Evolutionary conservation across 2,113 vertebrate species (phyloP).

Genomic region (Eptatretus burgeri): DNA sequence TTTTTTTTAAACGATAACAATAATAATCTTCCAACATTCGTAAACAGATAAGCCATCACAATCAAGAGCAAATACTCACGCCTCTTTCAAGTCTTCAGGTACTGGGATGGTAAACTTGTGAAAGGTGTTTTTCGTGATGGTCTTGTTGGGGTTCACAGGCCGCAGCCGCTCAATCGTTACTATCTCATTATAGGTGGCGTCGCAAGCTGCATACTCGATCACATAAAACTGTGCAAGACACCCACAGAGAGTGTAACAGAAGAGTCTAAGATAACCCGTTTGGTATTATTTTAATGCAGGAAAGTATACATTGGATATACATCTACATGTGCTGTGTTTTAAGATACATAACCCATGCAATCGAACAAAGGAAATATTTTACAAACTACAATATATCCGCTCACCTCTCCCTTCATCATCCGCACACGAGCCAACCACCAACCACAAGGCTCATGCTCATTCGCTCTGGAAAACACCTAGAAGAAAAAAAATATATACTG

Average conservation of each 20-base stretch:
- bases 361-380: no score
- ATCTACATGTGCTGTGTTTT: no score
- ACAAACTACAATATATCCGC: slow-evolving; percentile 11
- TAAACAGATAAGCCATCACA: no score
- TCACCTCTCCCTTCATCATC: slow-evolving; percentile 77
- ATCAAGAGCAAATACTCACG: slow-evolving; percentile 22
- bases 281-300: no score
- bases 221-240: slow-evolving; percentile 37
- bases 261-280: no score
- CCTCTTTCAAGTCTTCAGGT: slow-evolving; percentile 47
- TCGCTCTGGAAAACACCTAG: slow-evolving; percentile 56
- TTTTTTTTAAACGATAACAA: no score
- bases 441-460: slow-evolving; percentile 56
- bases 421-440: slow-evolving; percentile 64
- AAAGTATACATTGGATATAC: no score
- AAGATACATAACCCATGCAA: no score
- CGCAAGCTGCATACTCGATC: slow-evolving; percentile 56
- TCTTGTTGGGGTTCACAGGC: slow-evolving; percentile 47
- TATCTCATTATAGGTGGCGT: slow-evolving; percentile 66
- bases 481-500: background rate
- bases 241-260: background rate
- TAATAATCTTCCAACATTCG: no score
- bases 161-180: slow-evolving; percentile 55
- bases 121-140: slow-evolving; percentile 36
- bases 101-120: slow-evolving; percentile 41